A percentile compares a stretch with the other conserved stretches of the same genome.
Evolutionary conservation across 2,113 vertebrate genomes (phyloP).

Genomic region (Mionectes macconnelli): DNA sequence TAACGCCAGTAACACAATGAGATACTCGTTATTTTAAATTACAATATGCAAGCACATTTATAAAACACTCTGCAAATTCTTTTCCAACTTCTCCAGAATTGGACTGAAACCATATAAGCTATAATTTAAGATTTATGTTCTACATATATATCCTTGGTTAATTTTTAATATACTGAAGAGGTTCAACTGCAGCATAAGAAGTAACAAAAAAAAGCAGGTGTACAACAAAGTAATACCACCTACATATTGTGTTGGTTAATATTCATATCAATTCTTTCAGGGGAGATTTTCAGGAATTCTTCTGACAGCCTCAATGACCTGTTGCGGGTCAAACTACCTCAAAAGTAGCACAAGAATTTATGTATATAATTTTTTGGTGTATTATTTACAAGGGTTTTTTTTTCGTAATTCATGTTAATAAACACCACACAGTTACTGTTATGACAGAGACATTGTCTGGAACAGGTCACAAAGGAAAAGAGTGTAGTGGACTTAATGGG

Average conservation of each 20-base stretch:
- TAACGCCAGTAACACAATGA: neutral
- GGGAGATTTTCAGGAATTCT: neutral
- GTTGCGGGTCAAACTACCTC: neutral
- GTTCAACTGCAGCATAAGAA: neutral
- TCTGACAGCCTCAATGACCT: neutral
- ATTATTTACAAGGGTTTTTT: neutral
- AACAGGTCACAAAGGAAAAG: neutral
- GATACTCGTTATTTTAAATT: constrained; percentile 36
- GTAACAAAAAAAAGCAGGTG: neutral
- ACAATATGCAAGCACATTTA: neutral
- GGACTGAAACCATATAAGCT: neutral
- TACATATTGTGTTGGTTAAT: neutral
- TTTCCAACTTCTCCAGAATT: neutral
- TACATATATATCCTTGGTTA: neutral
- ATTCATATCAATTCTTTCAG: neutral
- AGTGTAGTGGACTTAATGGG: neutral
- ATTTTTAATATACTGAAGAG: neutral
- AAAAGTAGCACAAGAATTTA: neutral
- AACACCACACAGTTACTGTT: neutral
- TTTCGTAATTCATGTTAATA: neutral
- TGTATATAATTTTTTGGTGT: neutral
- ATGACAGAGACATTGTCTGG: neutral
- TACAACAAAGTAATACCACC: neutral
- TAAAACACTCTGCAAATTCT: neutral
- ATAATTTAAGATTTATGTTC: neutral